Evolutionary conservation across 2,113 vertebrate genomes (phyloP).

Genomic region (Oncorhynchus clarkii): DNA sequence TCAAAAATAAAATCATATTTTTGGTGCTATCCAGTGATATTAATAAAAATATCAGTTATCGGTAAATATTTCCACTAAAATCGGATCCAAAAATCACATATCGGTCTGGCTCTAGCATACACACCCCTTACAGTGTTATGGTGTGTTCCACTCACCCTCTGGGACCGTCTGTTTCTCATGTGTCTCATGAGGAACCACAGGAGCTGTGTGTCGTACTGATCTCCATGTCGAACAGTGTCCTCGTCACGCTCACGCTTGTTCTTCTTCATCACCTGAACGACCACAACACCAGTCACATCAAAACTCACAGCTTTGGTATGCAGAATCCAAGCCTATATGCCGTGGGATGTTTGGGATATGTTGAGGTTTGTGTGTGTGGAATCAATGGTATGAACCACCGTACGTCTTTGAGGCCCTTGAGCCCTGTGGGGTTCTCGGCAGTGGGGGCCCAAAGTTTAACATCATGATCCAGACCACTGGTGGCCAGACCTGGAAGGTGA

Average conservation of each 20-base stretch:
- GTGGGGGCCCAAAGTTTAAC: constrained; percentile 97
- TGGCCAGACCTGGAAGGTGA: constrained; percentile 88
- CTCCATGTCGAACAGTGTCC: constrained; percentile 87
- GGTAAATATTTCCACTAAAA: neutral
- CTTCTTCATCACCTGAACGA: constrained; percentile 89
- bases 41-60: no score
- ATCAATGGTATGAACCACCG: neutral
- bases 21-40: no score
- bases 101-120: neutral
- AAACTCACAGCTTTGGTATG: neutral
- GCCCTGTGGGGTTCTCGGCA: constrained; percentile 80
- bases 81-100: neutral
- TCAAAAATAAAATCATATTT: no score
- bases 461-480: constrained; percentile 91
- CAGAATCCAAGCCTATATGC: no score
- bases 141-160: constrained; percentile 73
- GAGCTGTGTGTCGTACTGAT: constrained; percentile 93
- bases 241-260: constrained; percentile 93
- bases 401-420: constrained; percentile 88
- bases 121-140: no score
- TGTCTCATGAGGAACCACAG: constrained; percentile 98
- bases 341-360: no score
- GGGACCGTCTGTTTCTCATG: constrained; percentile 87
- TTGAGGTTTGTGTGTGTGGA: neutral
- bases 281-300: constrained; percentile 1